phyloP scores from a whole-genome alignment of 2,113 vertebrate genomes.

The Lamprologus callipterus region DNA sequence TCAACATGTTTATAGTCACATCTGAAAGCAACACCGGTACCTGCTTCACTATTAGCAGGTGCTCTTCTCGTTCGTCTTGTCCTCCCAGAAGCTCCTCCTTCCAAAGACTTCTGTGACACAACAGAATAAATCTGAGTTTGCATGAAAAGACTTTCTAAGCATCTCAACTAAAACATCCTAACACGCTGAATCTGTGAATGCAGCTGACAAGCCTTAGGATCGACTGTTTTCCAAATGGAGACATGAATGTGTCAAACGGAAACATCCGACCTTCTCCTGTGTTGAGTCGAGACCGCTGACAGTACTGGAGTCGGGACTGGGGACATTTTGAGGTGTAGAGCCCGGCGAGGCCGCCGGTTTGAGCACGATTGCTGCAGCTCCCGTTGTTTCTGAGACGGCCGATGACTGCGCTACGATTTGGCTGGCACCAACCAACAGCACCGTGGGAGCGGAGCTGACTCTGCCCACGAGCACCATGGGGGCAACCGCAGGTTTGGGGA shows the following conservation, averaged over 20 bases:
- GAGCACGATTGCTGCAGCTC: background rate
- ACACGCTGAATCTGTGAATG: background rate
- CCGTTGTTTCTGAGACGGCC: background rate
- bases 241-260: background rate
- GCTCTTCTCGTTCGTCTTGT: background rate
- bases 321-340: background rate
- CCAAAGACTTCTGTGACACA: background rate
- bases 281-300: background rate
- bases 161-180: background rate
- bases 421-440: background rate
- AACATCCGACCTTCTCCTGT: background rate
- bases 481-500: fast-evolving
- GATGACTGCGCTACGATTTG: background rate
- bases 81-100: background rate
- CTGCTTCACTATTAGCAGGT: background rate
- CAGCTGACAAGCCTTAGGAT: background rate
- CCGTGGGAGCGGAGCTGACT: background rate
- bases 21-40: background rate
- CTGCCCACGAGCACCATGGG: background rate
- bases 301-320: background rate
- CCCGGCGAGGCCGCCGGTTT: background rate
- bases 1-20: background rate
- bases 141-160: background rate
- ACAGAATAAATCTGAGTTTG: background rate
- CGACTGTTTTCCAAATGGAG: background rate